Conservation (phyloP, 2,113 vertebrate genomes). For the cattle (Bos taurus) region ARS-UCD2.0 NC_037356.1:36906001-36906500, state of each 20-base stretch:
- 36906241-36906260: neutral
- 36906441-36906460: neutral
- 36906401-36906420: neutral
- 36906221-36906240: neutral
- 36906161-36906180: neutral
- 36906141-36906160: neutral
- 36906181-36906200: neutral
- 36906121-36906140: neutral
- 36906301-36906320: neutral
- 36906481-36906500: neutral
- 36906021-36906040: constrained; percentile 53
- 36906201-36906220: neutral
- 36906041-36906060: constrained; percentile 28
- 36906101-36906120: neutral
- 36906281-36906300: neutral
- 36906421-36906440: neutral
- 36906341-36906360: neutral
- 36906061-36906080: constrained; percentile 9
- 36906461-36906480: neutral
- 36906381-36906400: neutral
- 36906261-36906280: neutral
- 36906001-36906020: constrained; percentile 51
- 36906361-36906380: neutral
- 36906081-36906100: neutral
- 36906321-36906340: neutral